phyloP scores from a whole-genome alignment of 2,888 invertebrate genomes.

The Tetrapedia diversipes region DNA sequence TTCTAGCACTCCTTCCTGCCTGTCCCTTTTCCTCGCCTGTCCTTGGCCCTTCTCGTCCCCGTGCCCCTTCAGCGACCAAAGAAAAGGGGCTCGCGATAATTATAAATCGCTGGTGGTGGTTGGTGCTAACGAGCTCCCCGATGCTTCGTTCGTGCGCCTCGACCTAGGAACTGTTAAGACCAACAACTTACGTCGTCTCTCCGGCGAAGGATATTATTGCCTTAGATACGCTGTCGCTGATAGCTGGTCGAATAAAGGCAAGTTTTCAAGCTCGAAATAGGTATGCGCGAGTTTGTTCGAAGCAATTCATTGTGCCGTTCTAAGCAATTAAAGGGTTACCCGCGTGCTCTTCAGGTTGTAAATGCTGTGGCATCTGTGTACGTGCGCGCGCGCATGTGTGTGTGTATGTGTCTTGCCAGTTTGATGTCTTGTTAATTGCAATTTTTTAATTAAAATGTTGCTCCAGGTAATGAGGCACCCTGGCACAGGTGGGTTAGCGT shows the following conservation, averaged over 20 bases:
- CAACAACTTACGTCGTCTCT: background rate
- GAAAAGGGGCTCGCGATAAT: constrained; percentile 49
- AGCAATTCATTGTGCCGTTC: background rate
- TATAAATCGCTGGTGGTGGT: constrained; percentile 55
- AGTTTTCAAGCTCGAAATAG: background rate
- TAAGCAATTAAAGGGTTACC: background rate
- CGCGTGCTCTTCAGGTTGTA: background rate
- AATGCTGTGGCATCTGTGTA: no score
- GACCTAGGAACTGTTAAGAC: constrained; percentile 9
- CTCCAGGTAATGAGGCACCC: background rate
- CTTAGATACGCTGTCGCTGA: constrained; percentile 12
- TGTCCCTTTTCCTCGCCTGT: background rate
- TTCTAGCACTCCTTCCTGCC: no score
- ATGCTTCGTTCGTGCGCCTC: constrained; percentile 34
- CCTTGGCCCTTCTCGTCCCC: background rate
- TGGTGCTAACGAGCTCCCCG: constrained; percentile 54
- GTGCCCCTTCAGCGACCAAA: no score
- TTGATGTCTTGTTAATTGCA: background rate
- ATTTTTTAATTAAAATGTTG: background rate
- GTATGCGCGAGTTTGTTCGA: background rate
- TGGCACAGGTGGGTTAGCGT: background rate
- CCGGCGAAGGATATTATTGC: constrained; percentile 18
- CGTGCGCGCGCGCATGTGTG: background rate
- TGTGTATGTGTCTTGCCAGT: background rate
- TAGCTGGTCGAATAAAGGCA: background rate